Evolutionary conservation across 2,113 vertebrate species (phyloP).

Genomic region (Eptesicus fuscus): DNA sequence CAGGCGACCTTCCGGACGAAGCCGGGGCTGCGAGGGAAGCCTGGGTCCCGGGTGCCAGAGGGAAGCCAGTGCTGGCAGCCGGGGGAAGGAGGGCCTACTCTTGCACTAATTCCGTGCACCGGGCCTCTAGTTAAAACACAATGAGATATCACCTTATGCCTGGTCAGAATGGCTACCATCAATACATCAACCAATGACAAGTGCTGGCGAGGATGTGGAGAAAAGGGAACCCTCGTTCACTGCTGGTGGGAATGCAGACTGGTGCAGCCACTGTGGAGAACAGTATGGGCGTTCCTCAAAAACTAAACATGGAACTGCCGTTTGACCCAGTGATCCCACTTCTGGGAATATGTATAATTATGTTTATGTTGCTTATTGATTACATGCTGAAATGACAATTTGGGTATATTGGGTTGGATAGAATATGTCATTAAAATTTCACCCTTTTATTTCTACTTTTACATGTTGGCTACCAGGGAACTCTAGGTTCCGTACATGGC

Average conservation of each 20-base stretch:
- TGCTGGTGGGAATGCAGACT: background rate
- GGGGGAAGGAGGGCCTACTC: too few relatives aligned
- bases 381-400: background rate
- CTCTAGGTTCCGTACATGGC: background rate
- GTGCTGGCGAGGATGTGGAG: background rate
- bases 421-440: background rate
- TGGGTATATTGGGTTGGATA: background rate
- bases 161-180: background rate
- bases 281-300: background rate
- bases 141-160: background rate
- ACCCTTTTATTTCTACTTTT: background rate
- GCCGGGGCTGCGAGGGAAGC: too few relatives aligned
- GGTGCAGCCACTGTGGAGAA: background rate
- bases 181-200: background rate
- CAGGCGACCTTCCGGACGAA: too few relatives aligned
- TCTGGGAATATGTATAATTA: background rate
- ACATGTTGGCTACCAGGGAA: background rate
- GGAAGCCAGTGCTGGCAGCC: too few relatives aligned
- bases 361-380: background rate
- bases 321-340: background rate
- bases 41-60: too few relatives aligned
- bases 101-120: too few relatives aligned
- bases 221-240: background rate
- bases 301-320: background rate
- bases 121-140: background rate